Evolutionary conservation across 2,797 vertebrate genomes (phyloP).

Genomic region (Clarias fuscus): DNA sequence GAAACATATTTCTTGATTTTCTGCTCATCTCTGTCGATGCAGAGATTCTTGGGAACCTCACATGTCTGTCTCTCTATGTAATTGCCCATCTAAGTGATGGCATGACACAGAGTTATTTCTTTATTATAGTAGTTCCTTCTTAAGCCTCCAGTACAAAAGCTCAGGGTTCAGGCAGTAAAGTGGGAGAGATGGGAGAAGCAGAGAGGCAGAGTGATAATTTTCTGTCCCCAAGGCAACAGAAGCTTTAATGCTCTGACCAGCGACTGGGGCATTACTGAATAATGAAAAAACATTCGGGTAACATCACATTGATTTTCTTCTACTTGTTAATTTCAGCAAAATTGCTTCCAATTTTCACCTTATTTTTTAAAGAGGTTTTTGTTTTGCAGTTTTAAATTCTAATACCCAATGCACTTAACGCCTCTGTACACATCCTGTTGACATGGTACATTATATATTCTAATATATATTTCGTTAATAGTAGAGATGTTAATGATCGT

Average conservation of each 20-base stretch:
- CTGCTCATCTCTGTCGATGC: background rate
- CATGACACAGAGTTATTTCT: background rate
- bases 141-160: background rate
- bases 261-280: background rate
- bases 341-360: background rate
- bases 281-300: background rate
- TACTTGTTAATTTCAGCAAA: background rate
- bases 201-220: background rate
- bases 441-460: background rate
- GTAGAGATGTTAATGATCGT: too few species aligned
- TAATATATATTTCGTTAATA: background rate
- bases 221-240: background rate
- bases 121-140: conserved; percentile 20
- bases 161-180: conserved; percentile 3
- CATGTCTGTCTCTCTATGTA: conserved; percentile 23
- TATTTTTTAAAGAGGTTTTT: conserved; percentile 3
- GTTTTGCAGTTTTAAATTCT: background rate
- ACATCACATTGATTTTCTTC: background rate
- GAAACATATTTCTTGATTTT: background rate
- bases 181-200: background rate
- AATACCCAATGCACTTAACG: background rate
- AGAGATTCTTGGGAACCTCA: background rate
- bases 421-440: background rate
- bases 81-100: conserved; percentile 24
- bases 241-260: background rate